phyloP scores from a whole-genome alignment of 2,797 vertebrate species.

The Danio tinwini region DNA sequence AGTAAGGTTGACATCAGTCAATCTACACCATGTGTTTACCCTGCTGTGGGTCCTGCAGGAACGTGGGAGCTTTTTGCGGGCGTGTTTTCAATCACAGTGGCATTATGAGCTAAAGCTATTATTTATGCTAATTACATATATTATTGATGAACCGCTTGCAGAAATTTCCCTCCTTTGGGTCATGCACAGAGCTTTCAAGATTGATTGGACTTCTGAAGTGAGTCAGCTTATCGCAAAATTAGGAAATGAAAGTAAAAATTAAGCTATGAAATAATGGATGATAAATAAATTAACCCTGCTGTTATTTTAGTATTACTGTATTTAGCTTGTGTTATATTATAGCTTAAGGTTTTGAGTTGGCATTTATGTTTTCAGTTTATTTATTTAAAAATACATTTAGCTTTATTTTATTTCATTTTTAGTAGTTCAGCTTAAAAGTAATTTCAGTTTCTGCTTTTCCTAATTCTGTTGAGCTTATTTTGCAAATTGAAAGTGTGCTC shows the following conservation, averaged over 20 bases:
- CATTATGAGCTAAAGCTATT: conserved; percentile 32
- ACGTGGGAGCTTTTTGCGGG: conserved; percentile 18
- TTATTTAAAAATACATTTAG: neutral
- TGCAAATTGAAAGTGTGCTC: too few relatives aligned
- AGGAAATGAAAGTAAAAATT: neutral
- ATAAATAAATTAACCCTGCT: neutral
- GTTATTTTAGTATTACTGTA: neutral
- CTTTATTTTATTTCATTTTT: too few relatives aligned
- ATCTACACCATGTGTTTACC: conserved; percentile 27
- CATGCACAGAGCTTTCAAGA: neutral
- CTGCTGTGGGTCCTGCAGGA: conserved; percentile 2
- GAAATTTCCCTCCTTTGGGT: conserved; percentile 11
- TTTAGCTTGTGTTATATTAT: neutral
- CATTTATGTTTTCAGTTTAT: neutral
- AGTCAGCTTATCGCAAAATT: neutral
- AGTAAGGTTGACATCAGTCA: conserved; percentile 24
- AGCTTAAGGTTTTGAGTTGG: neutral
- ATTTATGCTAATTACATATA: conserved; percentile 37
- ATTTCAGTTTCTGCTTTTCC: too few relatives aligned
- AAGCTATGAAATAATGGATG: neutral
- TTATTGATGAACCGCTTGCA: conserved; percentile 13
- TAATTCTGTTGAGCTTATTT: too few relatives aligned
- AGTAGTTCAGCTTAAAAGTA: neutral
- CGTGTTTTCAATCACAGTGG: conserved; percentile 47
- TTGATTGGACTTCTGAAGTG: neutral